Conservation (phyloP, 2,113 vertebrate species). For the Thunnus thynnus region DNA sequence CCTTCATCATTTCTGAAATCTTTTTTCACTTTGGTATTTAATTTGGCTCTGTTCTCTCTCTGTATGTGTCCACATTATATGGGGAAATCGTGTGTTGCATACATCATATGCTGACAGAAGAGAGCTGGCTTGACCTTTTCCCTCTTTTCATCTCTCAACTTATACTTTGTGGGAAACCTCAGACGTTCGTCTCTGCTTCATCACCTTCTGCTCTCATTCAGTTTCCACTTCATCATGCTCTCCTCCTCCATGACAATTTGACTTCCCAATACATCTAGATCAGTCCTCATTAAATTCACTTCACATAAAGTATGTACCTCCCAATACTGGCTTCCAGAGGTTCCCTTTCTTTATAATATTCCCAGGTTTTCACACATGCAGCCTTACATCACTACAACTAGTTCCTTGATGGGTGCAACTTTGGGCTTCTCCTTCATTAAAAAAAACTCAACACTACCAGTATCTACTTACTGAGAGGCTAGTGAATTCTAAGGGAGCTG, state of each 20-base stretch:
- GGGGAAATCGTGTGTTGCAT: background rate
- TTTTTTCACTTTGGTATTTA: background rate
- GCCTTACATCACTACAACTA: background rate
- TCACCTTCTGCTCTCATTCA: constrained; percentile 10
- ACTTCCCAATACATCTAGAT: background rate
- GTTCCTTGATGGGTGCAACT: too few species aligned
- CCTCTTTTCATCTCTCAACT: constrained; percentile 17
- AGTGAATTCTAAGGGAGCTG: too few species aligned
- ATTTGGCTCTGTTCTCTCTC: background rate
- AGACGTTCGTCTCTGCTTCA: constrained; percentile 6
- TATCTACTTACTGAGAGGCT: too few species aligned
- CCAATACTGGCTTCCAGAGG: background rate
- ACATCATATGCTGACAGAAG: constrained; percentile 19
- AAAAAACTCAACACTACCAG: too few species aligned
- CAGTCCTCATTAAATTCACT: constrained; percentile 8
- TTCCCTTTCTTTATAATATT: background rate
- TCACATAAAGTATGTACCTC: background rate
- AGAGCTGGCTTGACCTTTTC: constrained; percentile 9
- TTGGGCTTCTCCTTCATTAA: too few species aligned
- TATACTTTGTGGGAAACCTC: background rate
- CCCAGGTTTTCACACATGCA: background rate
- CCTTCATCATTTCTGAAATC: background rate
- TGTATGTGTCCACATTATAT: background rate
- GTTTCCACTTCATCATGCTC: constrained; percentile 27
- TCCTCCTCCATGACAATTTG: background rate